Evolutionary conservation across 2,888 invertebrate genomes (phyloP).

Genomic region (Amphipyra tragopoginis): DNA sequence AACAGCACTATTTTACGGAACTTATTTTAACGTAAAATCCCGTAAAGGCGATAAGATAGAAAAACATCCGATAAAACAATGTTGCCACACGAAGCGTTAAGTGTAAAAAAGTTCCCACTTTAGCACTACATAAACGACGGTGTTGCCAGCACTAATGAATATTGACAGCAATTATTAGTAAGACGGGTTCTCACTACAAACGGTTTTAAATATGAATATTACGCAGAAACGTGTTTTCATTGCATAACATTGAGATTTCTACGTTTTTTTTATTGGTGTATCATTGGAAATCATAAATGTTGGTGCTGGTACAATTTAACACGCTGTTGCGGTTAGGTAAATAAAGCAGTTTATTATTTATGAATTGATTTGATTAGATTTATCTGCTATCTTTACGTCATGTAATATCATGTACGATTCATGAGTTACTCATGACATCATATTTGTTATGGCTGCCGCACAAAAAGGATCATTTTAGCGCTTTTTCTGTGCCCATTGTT

Average conservation of each 20-base stretch:
- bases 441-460: background rate
- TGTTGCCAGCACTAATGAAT: conserved; percentile 71
- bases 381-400: background rate
- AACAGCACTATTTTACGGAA: conserved; percentile 28
- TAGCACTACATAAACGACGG: conserved; percentile 42
- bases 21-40: conserved; percentile 36
- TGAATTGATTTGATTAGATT: conserved; percentile 16
- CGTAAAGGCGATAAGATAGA: conserved; percentile 48
- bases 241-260: conserved; percentile 33
- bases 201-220: conserved; percentile 42
- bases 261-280: conserved; percentile 25
- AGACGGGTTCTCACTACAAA: conserved; percentile 42
- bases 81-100: conserved; percentile 39
- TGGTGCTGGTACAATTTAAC: conserved; percentile 51
- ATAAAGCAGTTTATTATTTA: conserved; percentile 19
- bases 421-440: background rate
- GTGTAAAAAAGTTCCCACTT: conserved; percentile 40
- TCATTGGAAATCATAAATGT: conserved; percentile 36
- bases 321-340: conserved; percentile 28
- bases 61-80: conserved; percentile 30
- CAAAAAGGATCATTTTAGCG: background rate
- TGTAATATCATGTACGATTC: background rate
- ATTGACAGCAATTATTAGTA: conserved; percentile 64
- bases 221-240: conserved; percentile 36
- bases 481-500: background rate